Base-by-base conservation (phyloP, 2,797 vertebrate species). In the Podarcis lilfordi region DNA sequence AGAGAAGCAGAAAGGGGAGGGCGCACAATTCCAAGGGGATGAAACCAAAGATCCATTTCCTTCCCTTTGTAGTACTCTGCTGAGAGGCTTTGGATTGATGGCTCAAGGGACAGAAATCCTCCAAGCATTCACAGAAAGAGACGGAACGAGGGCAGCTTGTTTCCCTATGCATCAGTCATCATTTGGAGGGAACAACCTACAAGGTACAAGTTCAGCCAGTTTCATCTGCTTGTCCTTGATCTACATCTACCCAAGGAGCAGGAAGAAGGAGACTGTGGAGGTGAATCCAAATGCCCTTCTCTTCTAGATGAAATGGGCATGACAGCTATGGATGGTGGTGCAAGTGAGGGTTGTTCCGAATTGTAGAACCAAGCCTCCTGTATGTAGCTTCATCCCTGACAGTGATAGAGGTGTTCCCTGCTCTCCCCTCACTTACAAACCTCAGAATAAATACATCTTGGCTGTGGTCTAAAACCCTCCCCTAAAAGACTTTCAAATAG, bases 1-100 rank as follows among this genome's bases (percentile, higher is more conserved):
- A 79, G 88, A 80, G 88, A 89, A 91, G 81, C 23, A 0, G n/a
- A 68, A 81, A 91, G 88, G 88, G 68, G 61, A 72, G 8, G 69
- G 77, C 9, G 69, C 89, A 89, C 92, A 92, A 93, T 94, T 95
- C 95, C 93, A 95, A 94, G 91, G 92, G 91, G 80, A 89, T 88
- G 91, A 91, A 89, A 89, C 25, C 61, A 35, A 0, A 29, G 89
- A 84, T 71, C 50, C 80, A 27, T 92, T 95, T 94, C 86, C 90
- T 78, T 87, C 89, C 66, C 29, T 72, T 91, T 90, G 50, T 43
- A 69, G 55, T 76, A 25, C 68, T 55, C 13, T 59, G 43, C 80
- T 29, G 74, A 61, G 77, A 89, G 32, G 89, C 80, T 77, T 81
- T 0, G 0, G 64, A 82, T 72, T 89, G 92, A 78, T 10, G 90